Evolutionary conservation across 1,140 invertebrate species (phyloP), one percentile per base, ranked within the genome.

Genomic region (Euschistus heros): DNA sequence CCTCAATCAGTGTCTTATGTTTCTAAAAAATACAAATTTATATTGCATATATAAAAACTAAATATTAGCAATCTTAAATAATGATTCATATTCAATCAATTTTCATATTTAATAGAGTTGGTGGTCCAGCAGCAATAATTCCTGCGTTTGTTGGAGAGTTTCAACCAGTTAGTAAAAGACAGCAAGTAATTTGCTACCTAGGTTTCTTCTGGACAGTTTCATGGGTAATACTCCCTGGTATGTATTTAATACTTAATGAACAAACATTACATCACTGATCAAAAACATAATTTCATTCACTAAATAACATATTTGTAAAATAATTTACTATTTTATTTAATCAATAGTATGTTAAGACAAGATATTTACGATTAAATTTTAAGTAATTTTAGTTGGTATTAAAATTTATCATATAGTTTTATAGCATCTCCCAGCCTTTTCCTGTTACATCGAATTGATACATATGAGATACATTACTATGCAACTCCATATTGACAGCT

Each of bases 131-230:
- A 10, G 82, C 80, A n/a, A 71, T 86, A 18, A 75, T 82, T 0
- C 84, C 82, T 52, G 78, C 80, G 0, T 85, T 84, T 66, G 70
- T 85, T 14, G 82, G 82, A 22, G 84, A 86, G 72, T 79, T 85
- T 70, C 81, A 83, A 42, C 78, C 82, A 0, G 75, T 76, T 4
- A 81, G 78, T 65, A 75, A 76, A 17, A 73, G 82, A 20, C 76
- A 81, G 37, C 77, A 80, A 63, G 79, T 80, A 62, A 76, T 85
- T 5, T 84, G 81, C 67, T 81, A 80, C 57, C 75, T 79, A 1
- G 83, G 83, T 4, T 77, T 84, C 70, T 82, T 81, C 66, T 85
- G 83, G 73, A 81, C 82, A 0, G 70, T 79, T 0, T 78, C 83
- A 1, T 84, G 82, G 82, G 72, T 85, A 2, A 73, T 85, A 30